Evolutionary conservation across 2,888 invertebrate genomes (phyloP), one percentile per base, ranked within the genome.

Genomic region (Andrena fulva): DNA sequence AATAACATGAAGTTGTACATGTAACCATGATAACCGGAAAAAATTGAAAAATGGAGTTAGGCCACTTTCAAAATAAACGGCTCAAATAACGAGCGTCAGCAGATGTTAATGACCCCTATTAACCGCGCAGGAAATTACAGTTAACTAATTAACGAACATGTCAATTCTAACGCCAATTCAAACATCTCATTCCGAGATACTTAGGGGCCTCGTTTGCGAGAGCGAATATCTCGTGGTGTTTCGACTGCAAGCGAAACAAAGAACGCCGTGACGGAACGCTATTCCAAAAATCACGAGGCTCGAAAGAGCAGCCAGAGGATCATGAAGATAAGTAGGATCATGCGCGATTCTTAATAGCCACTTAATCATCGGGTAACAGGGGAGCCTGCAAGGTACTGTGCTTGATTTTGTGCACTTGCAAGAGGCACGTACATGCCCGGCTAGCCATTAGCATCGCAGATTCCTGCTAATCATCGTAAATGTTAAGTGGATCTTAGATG

Each of bases 391-490:
- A 42, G 75, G 54, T 66, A 52, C 62, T 27, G 56, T 60, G 29
- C 56, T 75, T 59, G 63, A 79, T 71, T 73, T 78, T 52, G 35
- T 81, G 70, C 77, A 77, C 73, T 82, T 75, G 63, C 68, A 76
- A 67, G 77, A 33, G 35, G 63, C 72, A 71, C 68, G 67, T 80
- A 48, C 70, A 70, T n/a, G 80, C 76, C 76, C 76, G 81, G 85
- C 86, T 29, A 50, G 56, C 68, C 67, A 85, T 87, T 87, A 87
- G 77, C 87, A 62, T 77, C 80, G 66, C 60, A 66, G 20, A 80
- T 78, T 82, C 80, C 54, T 84, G 66, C 84, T 87, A 87, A 87
- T 87, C 87, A 87, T 87, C 78, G 78, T 81, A 86, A 86, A 87
- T 85, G 85, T 86, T 89, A 86, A 88, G 86, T 84, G 85, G 84